Evolutionary conservation across 2,113 vertebrate genomes (phyloP).

Genomic region (Sisor rabdophorus): DNA sequence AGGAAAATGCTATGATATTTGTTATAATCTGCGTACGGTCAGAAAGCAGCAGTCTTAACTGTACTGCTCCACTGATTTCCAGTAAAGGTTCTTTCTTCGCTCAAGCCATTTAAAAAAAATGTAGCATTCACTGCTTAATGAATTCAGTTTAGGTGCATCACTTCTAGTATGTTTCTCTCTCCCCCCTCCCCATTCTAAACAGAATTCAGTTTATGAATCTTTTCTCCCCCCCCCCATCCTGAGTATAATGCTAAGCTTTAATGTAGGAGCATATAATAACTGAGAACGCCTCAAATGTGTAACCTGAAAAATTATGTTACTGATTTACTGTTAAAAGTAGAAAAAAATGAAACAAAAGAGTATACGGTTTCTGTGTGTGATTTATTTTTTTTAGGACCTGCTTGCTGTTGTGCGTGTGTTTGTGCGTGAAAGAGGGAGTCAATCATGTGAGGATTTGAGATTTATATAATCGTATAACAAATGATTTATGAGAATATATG

Average conservation of each 20-base stretch:
- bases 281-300: slow-evolving; percentile 81
- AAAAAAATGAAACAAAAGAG: slow-evolving; percentile 69
- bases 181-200: slow-evolving; percentile 59
- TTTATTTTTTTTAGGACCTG: slow-evolving; percentile 69
- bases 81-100: slow-evolving; percentile 68
- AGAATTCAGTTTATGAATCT: slow-evolving; percentile 62
- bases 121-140: slow-evolving; percentile 75
- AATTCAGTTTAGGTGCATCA: slow-evolving; percentile 64
- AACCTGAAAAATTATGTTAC: slow-evolving; percentile 75
- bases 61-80: slow-evolving; percentile 69
- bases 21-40: slow-evolving; percentile 44
- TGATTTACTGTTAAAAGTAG: slow-evolving; percentile 75
- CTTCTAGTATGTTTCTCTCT: slow-evolving; percentile 48
- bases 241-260: slow-evolving; percentile 86
- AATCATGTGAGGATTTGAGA: slow-evolving; percentile 79
- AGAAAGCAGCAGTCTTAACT: slow-evolving; percentile 66
- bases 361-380: slow-evolving; percentile 75
- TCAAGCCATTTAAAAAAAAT: slow-evolving; percentile 60
- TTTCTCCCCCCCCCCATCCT: slow-evolving; percentile 69
- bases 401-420: slow-evolving; percentile 75
- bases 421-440: slow-evolving; percentile 63
- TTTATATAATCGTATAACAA: slow-evolving; percentile 73
- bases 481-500: slow-evolving; percentile 73
- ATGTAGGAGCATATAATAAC: slow-evolving; percentile 79
- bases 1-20: slow-evolving; percentile 46